phyloP scores from a whole-genome alignment of 2,797 vertebrate genomes.

The Sebastes minor region DNA sequence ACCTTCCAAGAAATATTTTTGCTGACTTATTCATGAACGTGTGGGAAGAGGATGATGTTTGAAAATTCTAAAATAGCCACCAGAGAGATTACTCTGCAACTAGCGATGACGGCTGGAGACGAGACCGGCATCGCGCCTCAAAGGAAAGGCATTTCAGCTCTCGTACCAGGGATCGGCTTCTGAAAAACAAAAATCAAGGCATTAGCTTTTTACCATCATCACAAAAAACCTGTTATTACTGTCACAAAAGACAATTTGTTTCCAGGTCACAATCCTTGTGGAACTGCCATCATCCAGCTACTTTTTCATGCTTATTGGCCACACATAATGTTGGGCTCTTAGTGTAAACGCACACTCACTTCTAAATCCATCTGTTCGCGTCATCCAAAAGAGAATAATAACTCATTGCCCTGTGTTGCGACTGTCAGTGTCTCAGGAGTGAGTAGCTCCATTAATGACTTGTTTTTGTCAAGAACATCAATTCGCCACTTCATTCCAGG shows the following conservation, averaged over 20 bases:
- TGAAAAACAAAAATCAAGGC: not conserved
- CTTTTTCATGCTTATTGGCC: not conserved
- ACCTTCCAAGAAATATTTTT: conserved; percentile 26
- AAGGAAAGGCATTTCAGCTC: not conserved
- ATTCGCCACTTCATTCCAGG: conserved; percentile 30
- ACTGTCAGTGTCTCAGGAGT: conserved; percentile 21
- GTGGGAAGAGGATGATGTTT: not conserved
- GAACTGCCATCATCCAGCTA: not conserved
- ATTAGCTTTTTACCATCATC: not conserved
- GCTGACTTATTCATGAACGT: conserved; percentile 16
- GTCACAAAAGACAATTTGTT: not conserved
- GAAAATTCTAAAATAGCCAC: conserved; percentile 14
- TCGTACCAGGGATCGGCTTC: not conserved
- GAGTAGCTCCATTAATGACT: conserved; percentile 33
- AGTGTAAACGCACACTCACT: not conserved
- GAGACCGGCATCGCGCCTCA: not conserved
- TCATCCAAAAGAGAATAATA: conserved; percentile 14
- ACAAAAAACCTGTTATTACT: not conserved
- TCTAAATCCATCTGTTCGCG: not conserved
- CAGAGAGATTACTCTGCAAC: not conserved
- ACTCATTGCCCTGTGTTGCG: not conserved
- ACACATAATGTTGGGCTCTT: not conserved
- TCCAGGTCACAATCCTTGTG: not conserved
- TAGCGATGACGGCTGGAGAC: not conserved
- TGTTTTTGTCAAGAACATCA: conserved; percentile 44